These are phyloP conservation scores for Tinea pellionella DNA, from an alignment of 2,888 invertebrate genomes.

Conservation along the genomic window DNA sequence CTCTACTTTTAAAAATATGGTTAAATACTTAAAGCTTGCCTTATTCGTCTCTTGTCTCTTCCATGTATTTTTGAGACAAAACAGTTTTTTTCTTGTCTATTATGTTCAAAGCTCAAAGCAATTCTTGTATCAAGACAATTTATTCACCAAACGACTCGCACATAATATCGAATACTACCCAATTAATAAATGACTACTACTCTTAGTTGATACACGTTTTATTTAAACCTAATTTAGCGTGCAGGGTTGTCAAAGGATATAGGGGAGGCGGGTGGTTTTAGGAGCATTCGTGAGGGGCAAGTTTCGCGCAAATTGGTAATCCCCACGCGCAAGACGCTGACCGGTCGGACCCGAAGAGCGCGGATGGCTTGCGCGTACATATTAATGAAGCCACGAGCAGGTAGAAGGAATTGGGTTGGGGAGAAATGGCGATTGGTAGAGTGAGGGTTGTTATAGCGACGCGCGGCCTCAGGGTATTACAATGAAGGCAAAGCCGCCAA, in stretches of 20 bases:
- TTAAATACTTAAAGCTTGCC: no score
- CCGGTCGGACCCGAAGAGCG: constrained; percentile 24
- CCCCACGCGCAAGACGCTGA: constrained; percentile 37
- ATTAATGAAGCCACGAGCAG: constrained; percentile 51
- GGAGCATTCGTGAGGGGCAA: background rate
- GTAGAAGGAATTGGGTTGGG: constrained; percentile 28
- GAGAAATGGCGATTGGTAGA: constrained; percentile 24
- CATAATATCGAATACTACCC: no score
- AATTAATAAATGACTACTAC: background rate
- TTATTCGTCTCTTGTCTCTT: no score
- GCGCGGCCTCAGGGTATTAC: constrained; percentile 39
- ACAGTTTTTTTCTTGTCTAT: no score
- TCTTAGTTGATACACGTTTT: background rate
- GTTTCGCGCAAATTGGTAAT: constrained; percentile 13
- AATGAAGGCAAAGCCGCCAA: constrained; percentile 36
- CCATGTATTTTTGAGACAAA: no score
- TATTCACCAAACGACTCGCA: no score
- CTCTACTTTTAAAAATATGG: no score
- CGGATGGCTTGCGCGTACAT: constrained; percentile 48
- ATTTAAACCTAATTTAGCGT: background rate
- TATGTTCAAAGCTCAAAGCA: no score
- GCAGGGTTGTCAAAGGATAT: constrained; percentile 12
- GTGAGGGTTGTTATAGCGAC: constrained; percentile 25
- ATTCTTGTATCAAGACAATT: no score
- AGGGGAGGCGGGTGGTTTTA: background rate